Evolutionary conservation across 1,140 invertebrate species (phyloP), one percentile per base, ranked within the genome.

Genomic region (Choristoneura fumiferana): DNA sequence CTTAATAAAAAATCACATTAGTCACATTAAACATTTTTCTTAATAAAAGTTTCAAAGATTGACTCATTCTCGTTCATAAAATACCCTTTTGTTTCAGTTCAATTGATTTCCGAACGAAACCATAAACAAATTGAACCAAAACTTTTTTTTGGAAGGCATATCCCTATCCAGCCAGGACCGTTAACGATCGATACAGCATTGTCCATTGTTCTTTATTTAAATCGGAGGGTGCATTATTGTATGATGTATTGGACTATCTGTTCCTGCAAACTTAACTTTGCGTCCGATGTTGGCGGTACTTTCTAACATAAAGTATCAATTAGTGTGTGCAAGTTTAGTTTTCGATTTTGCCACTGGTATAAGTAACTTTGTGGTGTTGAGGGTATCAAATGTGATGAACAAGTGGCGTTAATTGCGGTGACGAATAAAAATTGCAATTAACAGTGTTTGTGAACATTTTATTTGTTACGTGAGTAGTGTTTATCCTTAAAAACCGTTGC

Each of bases 181-280:
- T 54, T 54, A 54, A 8, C 52, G 52, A 54, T 54, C 52, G 52
- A 54, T 54, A 54, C 33, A 33, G 22, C 52, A 54, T 54, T 54
- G 52, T 54, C 10, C 35, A 54, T 54, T 54, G 52, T 54, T 54
- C 52, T 17, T 29, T 54, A 54, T 54, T 54, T 29, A 54, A 54
- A 54, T 34, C 33, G 18, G 13, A 35, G 52, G 52, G 52, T 54
- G 52, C 52, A 37, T 54, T 54, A 49, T 49, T 17, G 22, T 54
- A 54, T 37, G 35, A 37, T 15, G 13, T 54, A 54, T 54, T 17
- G 52, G n/a, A 54, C 52, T 54, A 49, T 49, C 43, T 49, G 43
- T 49, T 17, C 8, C 22, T 12, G 12, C 43, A 29, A 49, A 49
- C 9, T 49, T 49, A 49, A n/a, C 18, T 49, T 49, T 49, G 18